Conservation (phyloP, 2,888 invertebrate genomes). For the Lissonota sp. region DNA sequence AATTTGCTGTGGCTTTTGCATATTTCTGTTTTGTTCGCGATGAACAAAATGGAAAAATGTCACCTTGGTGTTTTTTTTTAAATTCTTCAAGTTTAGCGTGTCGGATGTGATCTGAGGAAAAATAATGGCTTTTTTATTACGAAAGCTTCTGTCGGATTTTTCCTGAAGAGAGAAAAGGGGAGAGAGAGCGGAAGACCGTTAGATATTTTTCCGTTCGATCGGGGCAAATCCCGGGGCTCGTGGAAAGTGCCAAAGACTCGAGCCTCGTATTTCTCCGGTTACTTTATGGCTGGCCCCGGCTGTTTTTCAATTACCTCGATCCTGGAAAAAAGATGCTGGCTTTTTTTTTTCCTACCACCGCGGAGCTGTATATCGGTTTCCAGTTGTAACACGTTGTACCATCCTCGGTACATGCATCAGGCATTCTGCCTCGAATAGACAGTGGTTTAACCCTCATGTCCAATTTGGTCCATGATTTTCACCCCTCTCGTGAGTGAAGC, state of each 20-base stretch:
- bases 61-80: too few species aligned
- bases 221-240: conserved; percentile 66
- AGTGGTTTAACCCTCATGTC: too few species aligned
- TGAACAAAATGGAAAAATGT: too few species aligned
- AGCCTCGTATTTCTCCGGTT: conserved; percentile 73
- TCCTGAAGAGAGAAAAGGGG: conserved; percentile 3
- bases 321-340: conserved; percentile 37
- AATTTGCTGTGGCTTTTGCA: too few species aligned
- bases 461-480: too few species aligned
- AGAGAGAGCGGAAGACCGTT: conserved; percentile 27
- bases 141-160: conserved; percentile 7
- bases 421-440: too few species aligned
- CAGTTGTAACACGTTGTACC: conserved; percentile 11
- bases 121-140: neutral
- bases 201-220: conserved; percentile 59
- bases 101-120: too few species aligned
- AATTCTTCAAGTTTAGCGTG: too few species aligned
- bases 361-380: conserved; percentile 1
- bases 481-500: too few species aligned
- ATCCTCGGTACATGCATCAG: conserved; percentile 4
- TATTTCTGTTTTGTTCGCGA: too few species aligned
- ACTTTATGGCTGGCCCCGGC: conserved; percentile 73
- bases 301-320: conserved; percentile 77
- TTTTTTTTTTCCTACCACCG: neutral
- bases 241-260: conserved; percentile 69